These are phyloP conservation scores for Cyclina sinensis DNA, from an alignment of 1,140 invertebrate genomes.

Conservation along the genomic window DNA sequence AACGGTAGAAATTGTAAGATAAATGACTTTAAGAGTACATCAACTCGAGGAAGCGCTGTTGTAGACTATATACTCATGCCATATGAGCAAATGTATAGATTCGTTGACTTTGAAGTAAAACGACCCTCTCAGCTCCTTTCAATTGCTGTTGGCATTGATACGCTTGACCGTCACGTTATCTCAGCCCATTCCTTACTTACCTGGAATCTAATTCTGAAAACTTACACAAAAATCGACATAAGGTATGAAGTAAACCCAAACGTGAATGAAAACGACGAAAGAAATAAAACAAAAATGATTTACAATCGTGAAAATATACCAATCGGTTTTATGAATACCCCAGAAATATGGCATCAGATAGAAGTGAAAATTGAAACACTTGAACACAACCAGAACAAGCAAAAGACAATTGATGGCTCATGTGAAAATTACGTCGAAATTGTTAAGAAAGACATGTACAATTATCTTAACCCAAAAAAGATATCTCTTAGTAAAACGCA, in stretches of 20 bases:
- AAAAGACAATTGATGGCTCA: not conserved
- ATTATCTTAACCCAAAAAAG: no score
- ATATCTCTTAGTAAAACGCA: not conserved
- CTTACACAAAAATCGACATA: not conserved
- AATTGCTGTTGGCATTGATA: not conserved
- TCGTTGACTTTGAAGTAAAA: constrained; percentile 46
- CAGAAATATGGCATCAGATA: not conserved
- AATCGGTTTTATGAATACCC: not conserved
- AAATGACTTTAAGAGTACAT: constrained; percentile 60
- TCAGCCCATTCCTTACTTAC: not conserved
- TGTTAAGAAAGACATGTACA: no score
- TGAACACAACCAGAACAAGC: not conserved
- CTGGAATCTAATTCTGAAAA: not conserved
- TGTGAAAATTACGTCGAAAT: not conserved
- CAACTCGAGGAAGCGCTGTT: no score
- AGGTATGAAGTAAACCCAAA: no score
- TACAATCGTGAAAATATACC: not conserved
- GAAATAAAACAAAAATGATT: not conserved
- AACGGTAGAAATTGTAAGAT: constrained; percentile 54
- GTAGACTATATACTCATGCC: no score
- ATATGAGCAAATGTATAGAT: constrained; percentile 1
- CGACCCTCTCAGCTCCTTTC: no score
- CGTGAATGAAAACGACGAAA: not conserved
- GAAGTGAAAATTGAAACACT: not conserved
- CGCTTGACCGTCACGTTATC: not conserved